Evolutionary conservation across 1,140 invertebrate genomes (phyloP).

Genomic region (Cheumatopsyche charites): DNA sequence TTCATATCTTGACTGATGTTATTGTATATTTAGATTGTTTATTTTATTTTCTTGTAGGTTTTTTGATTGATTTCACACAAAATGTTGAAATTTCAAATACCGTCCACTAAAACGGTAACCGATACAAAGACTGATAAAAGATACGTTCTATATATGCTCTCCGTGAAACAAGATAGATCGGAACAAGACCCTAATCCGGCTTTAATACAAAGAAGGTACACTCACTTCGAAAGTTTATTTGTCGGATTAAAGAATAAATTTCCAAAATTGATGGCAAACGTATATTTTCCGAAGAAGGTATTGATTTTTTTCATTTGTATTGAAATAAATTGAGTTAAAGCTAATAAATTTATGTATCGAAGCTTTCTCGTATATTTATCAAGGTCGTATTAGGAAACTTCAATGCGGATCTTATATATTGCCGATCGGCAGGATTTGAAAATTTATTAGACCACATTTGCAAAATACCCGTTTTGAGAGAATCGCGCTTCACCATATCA

Average conservation of each 20-base stretch:
- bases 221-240: constrained; percentile 75
- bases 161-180: constrained; percentile 61
- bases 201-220: constrained; percentile 74
- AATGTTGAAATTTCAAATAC: constrained; percentile 59
- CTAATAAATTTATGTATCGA: no score
- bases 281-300: constrained; percentile 77
- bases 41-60: background rate
- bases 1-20: no score
- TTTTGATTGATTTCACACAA: background rate
- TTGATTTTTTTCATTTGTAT: background rate
- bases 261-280: constrained; percentile 62
- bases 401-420: constrained; percentile 71
- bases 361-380: constrained; percentile 43
- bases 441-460: constrained; percentile 67
- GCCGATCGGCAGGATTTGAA: constrained; percentile 75
- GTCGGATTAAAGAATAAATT: constrained; percentile 66
- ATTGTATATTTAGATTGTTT: background rate
- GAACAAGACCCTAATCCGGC: constrained; percentile 65
- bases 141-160: constrained; percentile 68
- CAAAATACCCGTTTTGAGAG: constrained; percentile 64
- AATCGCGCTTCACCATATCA: constrained; percentile 65
- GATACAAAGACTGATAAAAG: constrained; percentile 64
- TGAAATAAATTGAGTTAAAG: background rate
- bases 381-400: constrained; percentile 77
- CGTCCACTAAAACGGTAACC: constrained; percentile 55